A percentile compares a stretch with the other conserved stretches of the same genome.
Conservation (phyloP, 1,140 invertebrate species). For the Lineus longissimus region DNA sequence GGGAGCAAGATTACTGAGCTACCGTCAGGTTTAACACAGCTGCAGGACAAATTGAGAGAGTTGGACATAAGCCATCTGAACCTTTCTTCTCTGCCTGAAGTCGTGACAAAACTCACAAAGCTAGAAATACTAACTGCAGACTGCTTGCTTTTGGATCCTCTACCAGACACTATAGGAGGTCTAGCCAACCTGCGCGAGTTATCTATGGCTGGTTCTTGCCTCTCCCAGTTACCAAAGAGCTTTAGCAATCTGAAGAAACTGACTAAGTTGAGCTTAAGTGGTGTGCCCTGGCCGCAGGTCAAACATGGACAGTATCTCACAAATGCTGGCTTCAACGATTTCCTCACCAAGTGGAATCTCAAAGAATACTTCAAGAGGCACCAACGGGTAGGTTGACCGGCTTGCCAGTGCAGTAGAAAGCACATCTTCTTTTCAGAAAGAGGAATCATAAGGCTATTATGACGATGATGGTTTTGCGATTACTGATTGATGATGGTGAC, state of each 20-base stretch:
- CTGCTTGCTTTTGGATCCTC: constrained; percentile 23
- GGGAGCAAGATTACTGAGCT: no score
- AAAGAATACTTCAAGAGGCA: neutral
- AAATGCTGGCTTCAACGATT: constrained; percentile 30
- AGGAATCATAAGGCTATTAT: no score
- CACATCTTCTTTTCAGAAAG: no score
- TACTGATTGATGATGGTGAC: no score
- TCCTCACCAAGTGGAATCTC: constrained; percentile 12
- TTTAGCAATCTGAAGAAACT: constrained; percentile 33
- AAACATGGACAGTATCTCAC: constrained; percentile 31
- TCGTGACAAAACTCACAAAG: constrained; percentile 12
- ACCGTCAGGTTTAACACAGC: no score
- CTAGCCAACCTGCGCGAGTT: constrained; percentile 25
- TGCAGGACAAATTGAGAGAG: no score
- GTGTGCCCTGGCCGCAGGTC: constrained; percentile 25
- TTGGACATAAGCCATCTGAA: no score
- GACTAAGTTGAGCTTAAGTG: constrained; percentile 33
- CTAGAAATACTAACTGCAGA: constrained; percentile 26
- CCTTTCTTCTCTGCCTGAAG: no score
- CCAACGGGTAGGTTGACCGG: no score
- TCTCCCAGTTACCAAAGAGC: constrained; percentile 31
- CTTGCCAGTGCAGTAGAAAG: no score
- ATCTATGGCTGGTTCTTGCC: constrained; percentile 33
- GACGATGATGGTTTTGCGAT: no score
- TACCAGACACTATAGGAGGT: constrained; percentile 38